Evolutionary conservation across 2,888 invertebrate genomes (phyloP).

Genomic region (Apodemia hepburni): DNA sequence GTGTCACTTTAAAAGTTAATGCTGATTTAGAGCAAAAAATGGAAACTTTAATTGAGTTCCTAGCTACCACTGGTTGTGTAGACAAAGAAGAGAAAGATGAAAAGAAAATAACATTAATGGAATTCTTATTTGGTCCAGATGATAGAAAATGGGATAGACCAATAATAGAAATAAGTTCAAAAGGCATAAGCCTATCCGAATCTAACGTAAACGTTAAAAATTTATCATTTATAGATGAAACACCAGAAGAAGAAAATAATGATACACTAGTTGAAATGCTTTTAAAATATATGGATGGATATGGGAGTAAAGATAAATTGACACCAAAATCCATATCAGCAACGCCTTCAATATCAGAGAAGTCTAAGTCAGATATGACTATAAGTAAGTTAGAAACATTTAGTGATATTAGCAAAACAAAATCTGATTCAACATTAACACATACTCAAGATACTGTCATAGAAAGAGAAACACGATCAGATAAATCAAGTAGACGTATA

Average conservation of each 20-base stretch:
- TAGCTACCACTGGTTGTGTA: slow-evolving; percentile 68
- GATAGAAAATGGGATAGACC: slow-evolving; percentile 50
- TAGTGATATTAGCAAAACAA: slow-evolving; percentile 70
- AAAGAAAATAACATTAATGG: slow-evolving; percentile 72
- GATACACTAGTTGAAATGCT: slow-evolving; percentile 69
- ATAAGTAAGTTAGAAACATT: slow-evolving; percentile 67
- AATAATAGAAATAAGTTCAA: slow-evolving; percentile 50
- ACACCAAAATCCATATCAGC: slow-evolving; percentile 48
- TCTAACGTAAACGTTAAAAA: slow-evolving; percentile 61
- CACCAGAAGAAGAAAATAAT: slow-evolving; percentile 61
- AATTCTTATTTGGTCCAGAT: slow-evolving; percentile 67
- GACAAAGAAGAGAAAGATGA: slow-evolving; percentile 57
- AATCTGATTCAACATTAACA: slow-evolving; percentile 69
- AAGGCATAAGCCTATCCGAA: slow-evolving; percentile 55
- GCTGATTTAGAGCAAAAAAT: slow-evolving; percentile 70
- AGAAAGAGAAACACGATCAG: slow-evolving; percentile 51
- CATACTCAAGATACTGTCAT: slow-evolving; percentile 71
- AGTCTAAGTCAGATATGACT: slow-evolving; percentile 70
- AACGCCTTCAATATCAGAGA: slow-evolving; percentile 64
- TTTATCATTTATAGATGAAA: slow-evolving; percentile 67
- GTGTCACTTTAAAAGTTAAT: slow-evolving; percentile 54
- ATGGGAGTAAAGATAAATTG: slow-evolving; percentile 51
- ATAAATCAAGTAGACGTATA: slow-evolving; percentile 52
- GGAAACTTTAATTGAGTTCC: slow-evolving; percentile 71
- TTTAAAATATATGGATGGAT: slow-evolving; percentile 70